Conservation (phyloP, 2,888 invertebrate species). For the Caenorhabditis auriculariae region DNA sequence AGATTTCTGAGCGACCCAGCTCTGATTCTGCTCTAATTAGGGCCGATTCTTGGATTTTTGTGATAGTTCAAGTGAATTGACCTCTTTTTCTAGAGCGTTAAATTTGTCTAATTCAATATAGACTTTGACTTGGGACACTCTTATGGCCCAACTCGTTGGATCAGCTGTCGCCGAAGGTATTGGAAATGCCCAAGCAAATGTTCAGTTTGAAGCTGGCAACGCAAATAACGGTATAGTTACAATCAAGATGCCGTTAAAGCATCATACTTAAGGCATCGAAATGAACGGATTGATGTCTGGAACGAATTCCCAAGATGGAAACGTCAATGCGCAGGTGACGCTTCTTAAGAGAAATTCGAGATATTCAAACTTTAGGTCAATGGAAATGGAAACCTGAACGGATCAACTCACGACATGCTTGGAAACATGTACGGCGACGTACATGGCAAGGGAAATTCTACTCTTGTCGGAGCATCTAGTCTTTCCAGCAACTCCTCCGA, state of each 20-base stretch:
- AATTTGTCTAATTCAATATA: too few relatives aligned
- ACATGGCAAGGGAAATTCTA: slow-evolving; percentile 42
- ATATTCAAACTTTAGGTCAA: slow-evolving; percentile 10
- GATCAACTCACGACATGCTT: slow-evolving; percentile 15
- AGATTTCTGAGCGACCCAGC: too few relatives aligned
- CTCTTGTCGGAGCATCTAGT: slow-evolving; percentile 40
- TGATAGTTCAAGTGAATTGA: too few relatives aligned
- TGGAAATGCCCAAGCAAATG: slow-evolving; percentile 49
- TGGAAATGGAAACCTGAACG: slow-evolving; percentile 39
- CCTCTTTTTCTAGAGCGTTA: too few relatives aligned
- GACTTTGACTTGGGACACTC: slow-evolving; percentile 39
- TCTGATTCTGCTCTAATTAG: too few relatives aligned
- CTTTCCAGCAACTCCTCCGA: not conserved
- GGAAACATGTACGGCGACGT: slow-evolving; percentile 42
- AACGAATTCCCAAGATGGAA: slow-evolving; percentile 31
- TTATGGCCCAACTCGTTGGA: slow-evolving; percentile 42
- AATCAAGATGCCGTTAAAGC: not conserved
- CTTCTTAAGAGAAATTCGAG: not conserved
- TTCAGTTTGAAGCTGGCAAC: slow-evolving; percentile 41
- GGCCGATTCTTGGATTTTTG: too few relatives aligned
- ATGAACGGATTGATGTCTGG: slow-evolving; percentile 49
- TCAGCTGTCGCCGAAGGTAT: slow-evolving; percentile 36
- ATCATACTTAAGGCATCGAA: slow-evolving; percentile 31
- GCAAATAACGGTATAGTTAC: slow-evolving; percentile 22
- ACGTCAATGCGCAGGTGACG: slow-evolving; percentile 37